A percentile compares a stretch with the other conserved stretches of the same genome.
Evolutionary conservation across 2,888 invertebrate genomes (phyloP).

Genomic region (Hirtodrosophila cameraria): DNA sequence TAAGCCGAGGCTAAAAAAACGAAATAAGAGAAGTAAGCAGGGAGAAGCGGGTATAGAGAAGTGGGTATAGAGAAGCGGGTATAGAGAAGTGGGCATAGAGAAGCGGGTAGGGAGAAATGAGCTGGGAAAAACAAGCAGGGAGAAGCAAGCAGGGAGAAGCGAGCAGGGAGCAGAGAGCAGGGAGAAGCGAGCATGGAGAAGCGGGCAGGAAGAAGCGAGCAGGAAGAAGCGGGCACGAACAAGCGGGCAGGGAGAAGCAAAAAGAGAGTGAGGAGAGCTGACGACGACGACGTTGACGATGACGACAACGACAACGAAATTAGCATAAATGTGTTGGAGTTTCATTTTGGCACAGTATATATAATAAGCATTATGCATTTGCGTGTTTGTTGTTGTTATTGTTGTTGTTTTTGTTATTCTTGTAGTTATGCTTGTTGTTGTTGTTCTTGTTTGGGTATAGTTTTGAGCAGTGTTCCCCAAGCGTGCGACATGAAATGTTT

Average conservation of each 20-base stretch:
- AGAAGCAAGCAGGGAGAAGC: no score
- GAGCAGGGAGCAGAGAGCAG: no score
- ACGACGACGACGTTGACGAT: constrained; percentile 50
- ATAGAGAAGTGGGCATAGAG: neutral
- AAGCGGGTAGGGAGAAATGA: no score
- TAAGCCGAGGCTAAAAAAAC: constrained; percentile 24
- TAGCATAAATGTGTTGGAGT: constrained; percentile 63
- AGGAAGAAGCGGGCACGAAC: neutral
- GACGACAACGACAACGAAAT: constrained; percentile 55
- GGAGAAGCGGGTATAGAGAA: neutral
- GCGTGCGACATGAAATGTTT: constrained; percentile 61
- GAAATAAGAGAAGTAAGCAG: neutral
- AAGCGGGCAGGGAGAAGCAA: neutral
- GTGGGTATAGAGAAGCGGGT: no score
- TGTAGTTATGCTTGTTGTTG: constrained; percentile 13
- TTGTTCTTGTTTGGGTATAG: constrained; percentile 40
- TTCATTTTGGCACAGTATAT: constrained; percentile 59
- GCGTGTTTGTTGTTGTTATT: constrained; percentile 47
- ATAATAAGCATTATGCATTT: constrained; percentile 62
- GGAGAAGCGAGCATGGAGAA: no score
- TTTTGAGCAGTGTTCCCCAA: constrained; percentile 50
- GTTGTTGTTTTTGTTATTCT: constrained; percentile 11
- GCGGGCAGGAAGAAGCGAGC: neutral
- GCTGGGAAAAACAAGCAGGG: no score
- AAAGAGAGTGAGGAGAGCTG: constrained; percentile 1